Percentiles rank a stretch among this genome's conserved stretches.
These are phyloP conservation scores for Typhlomys cinereus DNA, from an alignment of 2,113 vertebrate genomes.

Conservation along the genomic window DNA sequence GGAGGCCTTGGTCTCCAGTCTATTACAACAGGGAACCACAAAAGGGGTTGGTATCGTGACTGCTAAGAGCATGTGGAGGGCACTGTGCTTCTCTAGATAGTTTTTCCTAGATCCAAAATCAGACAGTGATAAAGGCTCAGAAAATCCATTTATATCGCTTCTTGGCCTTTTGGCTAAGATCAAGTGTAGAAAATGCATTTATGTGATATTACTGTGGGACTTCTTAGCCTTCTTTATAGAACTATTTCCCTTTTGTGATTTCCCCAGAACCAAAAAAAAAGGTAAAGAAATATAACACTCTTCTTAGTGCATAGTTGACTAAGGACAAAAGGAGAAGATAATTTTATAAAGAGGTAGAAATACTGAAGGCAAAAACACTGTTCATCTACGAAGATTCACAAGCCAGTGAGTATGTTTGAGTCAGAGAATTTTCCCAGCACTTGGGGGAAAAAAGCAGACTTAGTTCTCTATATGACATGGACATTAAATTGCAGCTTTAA, in stretches of 20 bases:
- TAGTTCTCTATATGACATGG: conserved; percentile 23
- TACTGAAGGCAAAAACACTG: conserved; percentile 6
- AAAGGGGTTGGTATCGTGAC: neutral
- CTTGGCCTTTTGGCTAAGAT: too few relatives aligned
- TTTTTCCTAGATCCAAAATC: neutral
- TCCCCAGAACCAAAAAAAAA: neutral
- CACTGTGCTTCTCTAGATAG: neutral
- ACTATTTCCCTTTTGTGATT: neutral
- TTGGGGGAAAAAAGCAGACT: neutral
- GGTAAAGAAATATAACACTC: neutral
- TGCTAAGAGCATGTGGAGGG: neutral
- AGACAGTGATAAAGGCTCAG: neutral
- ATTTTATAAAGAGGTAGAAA: conserved; percentile 45
- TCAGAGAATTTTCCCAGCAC: conserved; percentile 47
- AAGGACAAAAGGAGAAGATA: conserved; percentile 9
- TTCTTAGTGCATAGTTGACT: neutral
- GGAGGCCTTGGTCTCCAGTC: neutral
- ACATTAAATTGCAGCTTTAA: neutral
- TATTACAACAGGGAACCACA: neutral
- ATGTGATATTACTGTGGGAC: neutral
- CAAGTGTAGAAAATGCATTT: too few relatives aligned
- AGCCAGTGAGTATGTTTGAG: neutral
- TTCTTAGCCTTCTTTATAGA: neutral
- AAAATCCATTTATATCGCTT: too few relatives aligned
- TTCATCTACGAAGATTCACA: neutral